Evolutionary conservation across 2,888 invertebrate genomes (phyloP).

Genomic region (Apeira syringaria): DNA sequence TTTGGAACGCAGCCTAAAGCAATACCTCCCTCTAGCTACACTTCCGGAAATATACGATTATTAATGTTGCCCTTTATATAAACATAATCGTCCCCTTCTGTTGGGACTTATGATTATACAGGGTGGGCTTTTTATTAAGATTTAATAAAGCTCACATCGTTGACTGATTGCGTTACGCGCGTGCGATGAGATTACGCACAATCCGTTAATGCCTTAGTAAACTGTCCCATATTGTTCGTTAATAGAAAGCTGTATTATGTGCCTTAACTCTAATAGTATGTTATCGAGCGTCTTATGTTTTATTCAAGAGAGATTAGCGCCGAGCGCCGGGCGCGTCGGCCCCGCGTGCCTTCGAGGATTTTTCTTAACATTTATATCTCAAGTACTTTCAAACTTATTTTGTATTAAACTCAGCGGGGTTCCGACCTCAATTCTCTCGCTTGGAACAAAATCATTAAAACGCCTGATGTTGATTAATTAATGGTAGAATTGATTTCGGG

Average conservation of each 20-base stretch:
- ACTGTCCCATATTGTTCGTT: slow-evolving; percentile 51
- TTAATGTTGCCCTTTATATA: slow-evolving; percentile 14
- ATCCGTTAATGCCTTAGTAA: slow-evolving; percentile 37
- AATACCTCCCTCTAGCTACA: slow-evolving; percentile 35
- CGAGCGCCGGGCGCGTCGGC: slow-evolving; percentile 44
- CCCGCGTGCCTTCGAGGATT: slow-evolving; percentile 57
- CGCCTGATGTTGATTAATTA: slow-evolving; percentile 57
- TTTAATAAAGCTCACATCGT: slow-evolving; percentile 68
- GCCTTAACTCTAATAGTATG: slow-evolving; percentile 73
- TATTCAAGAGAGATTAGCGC: slow-evolving; percentile 76
- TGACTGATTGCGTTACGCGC: slow-evolving; percentile 49
- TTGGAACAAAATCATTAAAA: slow-evolving; percentile 51
- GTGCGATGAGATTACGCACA: slow-evolving; percentile 54
- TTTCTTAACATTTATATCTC: slow-evolving; percentile 62
- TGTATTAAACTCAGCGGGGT: slow-evolving; percentile 40
- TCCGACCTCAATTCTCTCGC: slow-evolving; percentile 30
- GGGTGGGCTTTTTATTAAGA: slow-evolving; percentile 62
- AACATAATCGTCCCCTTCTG: slow-evolving; percentile 41
- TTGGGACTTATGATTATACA: slow-evolving; percentile 28
- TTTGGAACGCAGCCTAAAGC: slow-evolving; percentile 42
- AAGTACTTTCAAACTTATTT: slow-evolving; percentile 37
- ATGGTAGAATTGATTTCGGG: slow-evolving; percentile 48
- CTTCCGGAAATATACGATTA: slow-evolving; percentile 11
- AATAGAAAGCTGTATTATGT: slow-evolving; percentile 73
- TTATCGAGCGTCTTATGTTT: slow-evolving; percentile 79